phyloP scores from a whole-genome alignment of 2,888 invertebrate species.

The Lymantria dispar region DNA sequence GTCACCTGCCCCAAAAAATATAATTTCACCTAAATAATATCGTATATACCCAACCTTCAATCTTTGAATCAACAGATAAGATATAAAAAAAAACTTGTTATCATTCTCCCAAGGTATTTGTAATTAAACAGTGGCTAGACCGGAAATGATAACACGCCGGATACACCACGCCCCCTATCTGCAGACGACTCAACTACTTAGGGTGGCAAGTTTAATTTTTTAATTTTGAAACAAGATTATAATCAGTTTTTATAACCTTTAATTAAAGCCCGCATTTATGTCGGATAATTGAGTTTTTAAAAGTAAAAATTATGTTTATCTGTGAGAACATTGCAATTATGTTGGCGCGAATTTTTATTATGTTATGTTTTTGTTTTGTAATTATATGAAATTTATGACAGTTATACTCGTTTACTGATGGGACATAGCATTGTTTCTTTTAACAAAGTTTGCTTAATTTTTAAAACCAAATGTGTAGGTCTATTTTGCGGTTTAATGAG shows the following conservation, averaged over 20 bases:
- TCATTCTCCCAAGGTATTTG: conserved; percentile 37
- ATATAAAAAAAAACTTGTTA: conserved; percentile 36
- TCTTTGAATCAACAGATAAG: conserved; percentile 33
- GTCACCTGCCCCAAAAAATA: background rate
- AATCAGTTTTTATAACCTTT: conserved; percentile 27
- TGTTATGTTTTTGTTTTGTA: background rate
- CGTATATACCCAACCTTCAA: conserved; percentile 27
- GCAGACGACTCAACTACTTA: conserved; percentile 15
- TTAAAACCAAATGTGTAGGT: too few relatives aligned
- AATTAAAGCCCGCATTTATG: conserved; percentile 33
- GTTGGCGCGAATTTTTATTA: background rate
- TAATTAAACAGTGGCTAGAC: conserved; percentile 51
- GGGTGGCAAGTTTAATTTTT: conserved; percentile 21
- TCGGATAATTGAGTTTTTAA: conserved; percentile 25
- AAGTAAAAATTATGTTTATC: conserved; percentile 7
- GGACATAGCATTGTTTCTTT: background rate
- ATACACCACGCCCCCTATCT: conserved; percentile 46
- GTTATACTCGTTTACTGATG: too few relatives aligned
- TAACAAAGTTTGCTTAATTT: too few relatives aligned
- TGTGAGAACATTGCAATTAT: conserved; percentile 12
- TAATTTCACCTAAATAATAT: conserved; percentile 18
- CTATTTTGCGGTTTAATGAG: too few relatives aligned
- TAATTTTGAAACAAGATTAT: conserved; percentile 20
- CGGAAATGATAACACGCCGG: conserved; percentile 54
- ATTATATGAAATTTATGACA: too few relatives aligned